Evolutionary conservation across 2,888 invertebrate genomes (phyloP).

Genomic region (Lepidonotus clava): DNA sequence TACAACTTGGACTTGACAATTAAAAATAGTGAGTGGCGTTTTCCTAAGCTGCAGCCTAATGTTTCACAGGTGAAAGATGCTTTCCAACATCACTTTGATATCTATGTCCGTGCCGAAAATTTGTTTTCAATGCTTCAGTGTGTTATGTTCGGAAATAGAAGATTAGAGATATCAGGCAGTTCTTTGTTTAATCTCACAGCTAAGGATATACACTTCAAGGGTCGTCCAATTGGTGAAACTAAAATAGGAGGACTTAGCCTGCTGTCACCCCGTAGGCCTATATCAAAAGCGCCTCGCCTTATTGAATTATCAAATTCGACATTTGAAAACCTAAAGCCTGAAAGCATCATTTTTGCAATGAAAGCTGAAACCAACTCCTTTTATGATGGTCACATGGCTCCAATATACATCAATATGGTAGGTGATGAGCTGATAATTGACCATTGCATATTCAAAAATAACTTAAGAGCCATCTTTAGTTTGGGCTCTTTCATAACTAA

Average conservation of each 20-base stretch:
- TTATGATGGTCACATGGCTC: not conserved
- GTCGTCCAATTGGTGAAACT: not conserved
- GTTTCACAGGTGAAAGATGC: no score
- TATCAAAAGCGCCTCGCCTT: no score
- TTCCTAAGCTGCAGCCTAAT: no score
- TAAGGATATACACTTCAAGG: not conserved
- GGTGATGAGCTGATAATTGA: not conserved
- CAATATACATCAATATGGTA: not conserved
- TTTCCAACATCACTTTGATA: not conserved
- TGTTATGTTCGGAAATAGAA: not conserved
- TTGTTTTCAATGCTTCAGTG: not conserved
- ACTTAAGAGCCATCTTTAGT: not conserved
- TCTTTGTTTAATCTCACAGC: not conserved
- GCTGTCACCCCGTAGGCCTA: not conserved
- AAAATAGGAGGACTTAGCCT: constrained; percentile 1
- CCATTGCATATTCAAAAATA: not conserved
- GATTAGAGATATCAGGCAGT: not conserved
- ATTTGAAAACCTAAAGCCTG: not conserved
- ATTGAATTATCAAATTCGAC: not conserved
- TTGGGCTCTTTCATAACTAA: not conserved
- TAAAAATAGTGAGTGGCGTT: no score
- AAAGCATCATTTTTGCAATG: not conserved
- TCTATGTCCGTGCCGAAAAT: not conserved
- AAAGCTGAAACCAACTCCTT: not conserved
- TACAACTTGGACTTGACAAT: no score